A percentile compares a stretch with the other conserved stretches of the same genome.
phyloP scores from a whole-genome alignment of 2,113 vertebrate genomes.

The Hypanus sabinus region DNA sequence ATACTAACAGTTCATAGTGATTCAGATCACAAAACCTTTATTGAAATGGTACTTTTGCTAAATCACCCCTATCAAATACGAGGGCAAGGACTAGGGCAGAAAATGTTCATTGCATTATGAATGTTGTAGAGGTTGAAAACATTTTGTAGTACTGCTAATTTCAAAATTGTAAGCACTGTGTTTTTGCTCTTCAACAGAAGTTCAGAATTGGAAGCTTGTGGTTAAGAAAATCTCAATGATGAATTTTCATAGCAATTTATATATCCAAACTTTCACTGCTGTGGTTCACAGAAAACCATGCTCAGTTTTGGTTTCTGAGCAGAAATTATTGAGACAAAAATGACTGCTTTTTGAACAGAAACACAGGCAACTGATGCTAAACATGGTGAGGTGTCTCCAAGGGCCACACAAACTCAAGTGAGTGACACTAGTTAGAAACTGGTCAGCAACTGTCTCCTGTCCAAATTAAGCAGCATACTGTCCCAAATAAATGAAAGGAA shows the following conservation, averaged over 20 bases:
- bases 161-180: background rate
- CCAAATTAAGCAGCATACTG: no score
- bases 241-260: background rate
- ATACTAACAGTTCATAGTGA: background rate
- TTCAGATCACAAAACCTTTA: background rate
- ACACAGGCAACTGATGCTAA: no score
- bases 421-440: slow-evolving; percentile 54
- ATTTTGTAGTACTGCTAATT: background rate
- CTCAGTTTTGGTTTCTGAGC: background rate
- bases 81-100: background rate
- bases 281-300: background rate
- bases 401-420: no score
- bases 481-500: no score
- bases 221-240: background rate
- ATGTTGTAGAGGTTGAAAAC: background rate
- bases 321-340: background rate
- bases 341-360: no score
- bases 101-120: background rate
- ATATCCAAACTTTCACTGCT: background rate
- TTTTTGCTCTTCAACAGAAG: background rate
- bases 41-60: background rate
- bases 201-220: background rate
- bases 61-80: background rate
- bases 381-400: no score
- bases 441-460: slow-evolving; percentile 45